Percentiles rank a stretch among this genome's conserved stretches.
phyloP scores from a whole-genome alignment of 2,888 invertebrate species.

The Branchellion lobata region DNA sequence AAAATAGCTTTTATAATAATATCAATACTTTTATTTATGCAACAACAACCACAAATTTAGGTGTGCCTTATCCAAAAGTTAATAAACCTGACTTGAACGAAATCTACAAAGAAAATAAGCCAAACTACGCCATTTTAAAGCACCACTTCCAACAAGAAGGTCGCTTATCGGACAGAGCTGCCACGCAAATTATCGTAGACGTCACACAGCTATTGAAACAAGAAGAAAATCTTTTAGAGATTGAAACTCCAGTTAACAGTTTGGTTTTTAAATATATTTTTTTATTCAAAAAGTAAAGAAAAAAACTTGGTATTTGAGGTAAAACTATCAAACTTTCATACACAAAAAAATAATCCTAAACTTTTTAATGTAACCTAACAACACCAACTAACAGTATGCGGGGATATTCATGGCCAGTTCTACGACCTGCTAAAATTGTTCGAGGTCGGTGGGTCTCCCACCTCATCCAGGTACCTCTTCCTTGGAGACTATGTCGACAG shows the following conservation, averaged over 20 bases:
- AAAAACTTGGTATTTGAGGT: too few species aligned
- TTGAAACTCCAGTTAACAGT: constrained; percentile 44
- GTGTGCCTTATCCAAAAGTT: constrained; percentile 40
- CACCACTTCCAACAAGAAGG: constrained; percentile 44
- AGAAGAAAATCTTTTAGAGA: constrained; percentile 39
- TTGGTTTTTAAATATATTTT: not conserved
- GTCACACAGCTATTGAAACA: constrained; percentile 18
- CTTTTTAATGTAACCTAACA: too few species aligned
- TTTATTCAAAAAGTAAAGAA: too few species aligned
- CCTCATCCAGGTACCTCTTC: constrained; percentile 30
- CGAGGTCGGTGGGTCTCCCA: constrained; percentile 47
- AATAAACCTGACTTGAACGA: constrained; percentile 28
- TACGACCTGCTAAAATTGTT: constrained; percentile 45
- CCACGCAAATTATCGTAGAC: constrained; percentile 37
- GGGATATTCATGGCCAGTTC: constrained; percentile 47
- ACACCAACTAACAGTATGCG: constrained; percentile 36
- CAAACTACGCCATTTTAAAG: constrained; percentile 32
- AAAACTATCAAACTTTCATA: too few species aligned
- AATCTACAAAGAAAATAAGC: constrained; percentile 40
- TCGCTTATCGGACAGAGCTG: constrained; percentile 32
- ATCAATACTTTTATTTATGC: not conserved
- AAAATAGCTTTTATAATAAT: too few species aligned
- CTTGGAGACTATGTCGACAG: constrained; percentile 46
- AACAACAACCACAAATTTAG: constrained; percentile 10
- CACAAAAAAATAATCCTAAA: too few species aligned